Base-by-base conservation (phyloP, 2,113 vertebrate species). In the Pandion haliaetus region DNA sequence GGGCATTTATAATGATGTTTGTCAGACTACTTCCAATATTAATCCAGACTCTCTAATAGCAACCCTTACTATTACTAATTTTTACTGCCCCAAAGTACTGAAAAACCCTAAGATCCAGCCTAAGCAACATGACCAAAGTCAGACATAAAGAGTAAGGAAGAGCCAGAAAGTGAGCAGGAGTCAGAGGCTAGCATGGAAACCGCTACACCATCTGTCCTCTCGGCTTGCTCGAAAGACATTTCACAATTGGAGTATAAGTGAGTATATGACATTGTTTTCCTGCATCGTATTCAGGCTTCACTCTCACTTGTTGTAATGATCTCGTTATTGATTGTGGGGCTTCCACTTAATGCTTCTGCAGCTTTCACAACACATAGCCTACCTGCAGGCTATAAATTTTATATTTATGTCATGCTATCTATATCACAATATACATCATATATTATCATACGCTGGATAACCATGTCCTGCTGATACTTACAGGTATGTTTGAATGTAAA, bases 101-200 rank as follows among this genome's bases (percentile, higher is more conserved):
- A 12, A 29, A 76, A 93, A 11, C 0, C 0, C 38, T 7, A 2
- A 87, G 86, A 69, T 45, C n/a, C 85, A 86, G 58, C 31, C 34
- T 4, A 9, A 95, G 78, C 24, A 62, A 62, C 0, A 2, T 1
- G 9, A 65, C 78, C 66, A 14, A 91, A 95, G 91, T 94, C 81
- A 91, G 91, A 52, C 80, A 89, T 59, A 88, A 93, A 92, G 88
- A 85, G 57, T 77, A 82, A 79, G 58, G 86, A 85, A 90, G 95
- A 96, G 94, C 91, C 94, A 95, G 91, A 38, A 93, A 97, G 94
- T 85, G 95, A 86, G 86, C 95, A 92, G 94, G 88, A 96, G 95
- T 86, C 86, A 63, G 92, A 82, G 92, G 82, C 81, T 72, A 86
- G 71, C 80, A 63, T 69, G 91, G 81, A 74, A 97, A 93, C 91